A percentile compares a stretch with the other conserved stretches of the same genome.
Conservation (phyloP, 2,113 vertebrate species). For the Aptenodytes patagonicus region DNA sequence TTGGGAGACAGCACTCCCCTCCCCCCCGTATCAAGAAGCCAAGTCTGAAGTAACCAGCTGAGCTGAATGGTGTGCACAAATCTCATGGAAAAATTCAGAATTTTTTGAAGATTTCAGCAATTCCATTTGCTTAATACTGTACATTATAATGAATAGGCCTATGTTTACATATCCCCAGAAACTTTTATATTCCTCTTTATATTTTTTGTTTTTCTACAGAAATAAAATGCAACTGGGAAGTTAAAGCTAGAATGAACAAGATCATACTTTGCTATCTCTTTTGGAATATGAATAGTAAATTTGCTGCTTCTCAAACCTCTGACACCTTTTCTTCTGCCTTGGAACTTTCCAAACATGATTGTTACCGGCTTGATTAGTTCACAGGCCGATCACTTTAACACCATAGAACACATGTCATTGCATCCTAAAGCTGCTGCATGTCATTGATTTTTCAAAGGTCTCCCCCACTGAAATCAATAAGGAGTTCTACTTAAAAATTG, state of each 20-base stretch:
- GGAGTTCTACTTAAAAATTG: conserved; percentile 22
- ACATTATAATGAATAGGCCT: background rate
- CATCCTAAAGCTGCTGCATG: background rate
- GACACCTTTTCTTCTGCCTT: background rate
- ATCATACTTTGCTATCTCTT: background rate
- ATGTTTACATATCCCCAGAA: background rate
- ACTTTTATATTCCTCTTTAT: background rate
- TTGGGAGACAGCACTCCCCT: background rate
- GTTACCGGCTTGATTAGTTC: background rate
- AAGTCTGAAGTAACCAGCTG: background rate
- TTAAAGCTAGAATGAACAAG: background rate
- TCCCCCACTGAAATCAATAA: conserved; percentile 40
- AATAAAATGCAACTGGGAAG: background rate
- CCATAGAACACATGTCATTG: background rate
- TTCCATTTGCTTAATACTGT: background rate
- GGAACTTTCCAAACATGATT: background rate
- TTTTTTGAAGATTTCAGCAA: background rate
- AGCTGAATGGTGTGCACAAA: background rate
- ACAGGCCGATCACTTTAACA: background rate
- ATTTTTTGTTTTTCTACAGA: background rate
- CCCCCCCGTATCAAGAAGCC: background rate
- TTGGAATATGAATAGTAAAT: background rate
- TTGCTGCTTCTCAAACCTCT: background rate
- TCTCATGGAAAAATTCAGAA: background rate
- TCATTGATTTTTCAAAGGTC: conserved; percentile 36